Evolutionary conservation across 2,888 invertebrate species (phyloP).

Genomic region (Amphipoea lucens): DNA sequence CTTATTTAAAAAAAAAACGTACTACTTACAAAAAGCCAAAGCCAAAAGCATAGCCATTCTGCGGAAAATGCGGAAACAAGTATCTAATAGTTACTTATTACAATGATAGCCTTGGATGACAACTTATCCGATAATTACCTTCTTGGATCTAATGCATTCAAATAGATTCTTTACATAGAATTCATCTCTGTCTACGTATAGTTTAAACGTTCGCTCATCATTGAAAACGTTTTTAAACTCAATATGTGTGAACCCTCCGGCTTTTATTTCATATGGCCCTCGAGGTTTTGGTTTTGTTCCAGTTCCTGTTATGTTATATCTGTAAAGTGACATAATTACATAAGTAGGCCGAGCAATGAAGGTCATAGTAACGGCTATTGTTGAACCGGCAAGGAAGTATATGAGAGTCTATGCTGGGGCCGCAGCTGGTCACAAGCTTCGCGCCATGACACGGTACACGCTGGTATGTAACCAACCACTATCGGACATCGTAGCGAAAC

Average conservation of each 20-base stretch:
- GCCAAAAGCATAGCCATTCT: neutral
- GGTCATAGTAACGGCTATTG: neutral
- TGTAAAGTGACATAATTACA: constrained; percentile 64
- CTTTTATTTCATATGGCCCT: constrained; percentile 82
- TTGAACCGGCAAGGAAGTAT: neutral
- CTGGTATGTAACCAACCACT: neutral
- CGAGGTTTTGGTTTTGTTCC: constrained; percentile 82
- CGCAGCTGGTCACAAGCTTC: neutral
- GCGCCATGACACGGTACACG: neutral
- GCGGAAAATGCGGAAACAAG: neutral
- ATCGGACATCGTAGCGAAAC: neutral
- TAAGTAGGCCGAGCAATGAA: neutral
- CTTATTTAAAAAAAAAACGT: no score
- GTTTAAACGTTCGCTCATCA: constrained; percentile 78
- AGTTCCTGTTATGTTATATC: constrained; percentile 83
- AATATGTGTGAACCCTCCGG: constrained; percentile 76
- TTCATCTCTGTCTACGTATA: constrained; percentile 80
- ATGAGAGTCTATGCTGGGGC: neutral
- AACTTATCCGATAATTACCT: constrained; percentile 62
- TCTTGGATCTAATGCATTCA: constrained; percentile 74
- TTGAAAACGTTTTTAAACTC: constrained; percentile 84
- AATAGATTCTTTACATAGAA: constrained; percentile 78
- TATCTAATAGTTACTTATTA: neutral
- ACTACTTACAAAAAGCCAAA: no score
- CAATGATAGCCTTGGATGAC: neutral